A percentile compares a stretch with the other conserved stretches of the same genome.
These are phyloP conservation scores for Cerceris rybyensis DNA, from an alignment of 2,888 invertebrate species.

Conservation along the genomic window DNA sequence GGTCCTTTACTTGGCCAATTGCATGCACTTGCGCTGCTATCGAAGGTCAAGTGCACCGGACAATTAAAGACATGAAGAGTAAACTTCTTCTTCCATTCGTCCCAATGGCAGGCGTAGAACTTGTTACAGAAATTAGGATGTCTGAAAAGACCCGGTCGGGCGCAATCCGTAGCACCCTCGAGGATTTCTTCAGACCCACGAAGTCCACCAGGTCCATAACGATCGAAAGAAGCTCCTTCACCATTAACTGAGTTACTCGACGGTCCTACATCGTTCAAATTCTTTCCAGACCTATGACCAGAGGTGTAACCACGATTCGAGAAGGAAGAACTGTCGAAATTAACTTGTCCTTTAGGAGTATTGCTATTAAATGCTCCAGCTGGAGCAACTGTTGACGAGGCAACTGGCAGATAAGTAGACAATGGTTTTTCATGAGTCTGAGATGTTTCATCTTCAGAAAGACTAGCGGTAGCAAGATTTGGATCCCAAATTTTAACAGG, in stretches of 20 bases:
- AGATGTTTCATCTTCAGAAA: neutral
- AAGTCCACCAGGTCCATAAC: conserved; percentile 86
- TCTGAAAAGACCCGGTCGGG: conserved; percentile 83
- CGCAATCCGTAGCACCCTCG: conserved; percentile 83
- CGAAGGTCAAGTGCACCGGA: conserved; percentile 90
- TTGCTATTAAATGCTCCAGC: conserved; percentile 4
- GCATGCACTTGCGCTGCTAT: conserved; percentile 89
- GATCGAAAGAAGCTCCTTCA: conserved; percentile 83
- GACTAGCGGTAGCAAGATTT: neutral
- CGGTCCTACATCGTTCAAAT: conserved; percentile 16
- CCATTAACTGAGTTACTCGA: conserved; percentile 70
- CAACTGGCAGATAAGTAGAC: conserved; percentile 48
- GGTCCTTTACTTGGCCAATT: conserved; percentile 93
- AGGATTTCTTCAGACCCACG: conserved; percentile 82
- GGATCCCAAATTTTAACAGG: conserved; percentile 43
- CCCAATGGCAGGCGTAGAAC: conserved; percentile 92
- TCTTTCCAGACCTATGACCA: conserved; percentile 66
- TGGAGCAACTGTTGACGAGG: conserved; percentile 8
- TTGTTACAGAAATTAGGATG: conserved; percentile 92
- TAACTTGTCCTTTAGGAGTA: neutral
- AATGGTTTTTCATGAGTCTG: conserved; percentile 25
- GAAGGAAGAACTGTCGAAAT: neutral
- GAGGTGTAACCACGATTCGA: conserved; percentile 9
- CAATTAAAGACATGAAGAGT: conserved; percentile 91
- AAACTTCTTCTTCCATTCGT: conserved; percentile 88